These are phyloP conservation scores for Tichodroma muraria DNA, from an alignment of 2,113 vertebrate genomes.

Conservation along the genomic window DNA sequence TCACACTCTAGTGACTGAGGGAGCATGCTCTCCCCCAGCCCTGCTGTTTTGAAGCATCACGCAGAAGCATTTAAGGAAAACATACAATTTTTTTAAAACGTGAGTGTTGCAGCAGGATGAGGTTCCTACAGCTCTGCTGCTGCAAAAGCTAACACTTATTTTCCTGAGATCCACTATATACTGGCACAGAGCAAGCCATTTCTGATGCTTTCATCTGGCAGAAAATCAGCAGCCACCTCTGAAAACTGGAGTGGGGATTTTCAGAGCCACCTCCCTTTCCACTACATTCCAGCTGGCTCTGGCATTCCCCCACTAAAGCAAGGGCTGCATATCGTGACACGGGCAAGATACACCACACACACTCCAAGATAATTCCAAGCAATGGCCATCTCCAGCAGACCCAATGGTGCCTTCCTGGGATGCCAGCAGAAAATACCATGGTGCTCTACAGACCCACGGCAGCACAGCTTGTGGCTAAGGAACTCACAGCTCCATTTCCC, in stretches of 20 bases:
- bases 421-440: fast-evolving
- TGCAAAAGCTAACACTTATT: not conserved
- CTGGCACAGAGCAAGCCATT: not conserved
- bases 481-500: not conserved
- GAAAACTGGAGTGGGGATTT: not conserved
- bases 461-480: not conserved
- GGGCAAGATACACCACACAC: not conserved
- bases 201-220: not conserved
- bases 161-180: not conserved
- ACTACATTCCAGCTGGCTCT: not conserved
- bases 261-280: not conserved
- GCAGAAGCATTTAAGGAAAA: not conserved
- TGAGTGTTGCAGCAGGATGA: not conserved
- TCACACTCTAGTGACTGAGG: too few species aligned
- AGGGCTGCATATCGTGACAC: not conserved
- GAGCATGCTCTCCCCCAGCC: not conserved
- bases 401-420: fast-evolving
- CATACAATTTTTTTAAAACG: not conserved
- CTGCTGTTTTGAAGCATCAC: fast-evolving
- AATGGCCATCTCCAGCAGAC: fast-evolving
- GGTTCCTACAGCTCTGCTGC: not conserved
- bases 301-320: not conserved
- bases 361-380: not conserved
- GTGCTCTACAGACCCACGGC: not conserved
- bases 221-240: not conserved